Conservation (phyloP, 2,113 vertebrate genomes). For the Microtus montanus region DNA sequence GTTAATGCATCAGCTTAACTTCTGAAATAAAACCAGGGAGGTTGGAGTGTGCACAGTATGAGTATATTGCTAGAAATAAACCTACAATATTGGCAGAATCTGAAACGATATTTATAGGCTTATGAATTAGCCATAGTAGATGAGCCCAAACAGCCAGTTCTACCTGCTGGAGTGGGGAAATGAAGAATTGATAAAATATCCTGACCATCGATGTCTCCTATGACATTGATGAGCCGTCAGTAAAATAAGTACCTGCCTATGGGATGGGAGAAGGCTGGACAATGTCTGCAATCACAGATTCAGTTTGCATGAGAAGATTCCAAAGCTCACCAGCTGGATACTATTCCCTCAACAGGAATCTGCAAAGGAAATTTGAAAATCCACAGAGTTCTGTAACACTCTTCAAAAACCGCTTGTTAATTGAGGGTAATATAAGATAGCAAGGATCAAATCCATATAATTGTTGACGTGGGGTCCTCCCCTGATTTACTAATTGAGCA, state of each 20-base stretch:
- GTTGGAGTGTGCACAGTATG: background rate
- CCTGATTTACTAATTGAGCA: background rate
- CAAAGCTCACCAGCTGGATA: background rate
- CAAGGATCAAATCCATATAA: background rate
- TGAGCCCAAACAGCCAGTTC: background rate
- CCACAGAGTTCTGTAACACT: background rate
- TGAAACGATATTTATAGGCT: background rate
- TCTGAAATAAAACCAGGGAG: background rate
- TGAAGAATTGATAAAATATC: background rate
- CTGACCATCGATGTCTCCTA: background rate
- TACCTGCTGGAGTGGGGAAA: background rate
- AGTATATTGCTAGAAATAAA: background rate
- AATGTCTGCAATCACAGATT: background rate
- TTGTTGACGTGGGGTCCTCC: background rate
- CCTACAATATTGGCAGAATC: background rate
- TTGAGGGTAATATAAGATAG: background rate
- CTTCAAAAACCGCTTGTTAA: background rate
- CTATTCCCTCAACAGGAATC: background rate
- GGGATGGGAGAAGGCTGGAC: background rate
- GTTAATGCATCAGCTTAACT: background rate
- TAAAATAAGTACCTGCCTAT: too few relatives aligned
- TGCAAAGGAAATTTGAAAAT: background rate
- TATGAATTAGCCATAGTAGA: background rate
- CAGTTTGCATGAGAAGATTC: background rate
- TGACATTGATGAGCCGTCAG: background rate